Conservation (phyloP, 2,888 invertebrate species). For the Sesamia inferens region DNA sequence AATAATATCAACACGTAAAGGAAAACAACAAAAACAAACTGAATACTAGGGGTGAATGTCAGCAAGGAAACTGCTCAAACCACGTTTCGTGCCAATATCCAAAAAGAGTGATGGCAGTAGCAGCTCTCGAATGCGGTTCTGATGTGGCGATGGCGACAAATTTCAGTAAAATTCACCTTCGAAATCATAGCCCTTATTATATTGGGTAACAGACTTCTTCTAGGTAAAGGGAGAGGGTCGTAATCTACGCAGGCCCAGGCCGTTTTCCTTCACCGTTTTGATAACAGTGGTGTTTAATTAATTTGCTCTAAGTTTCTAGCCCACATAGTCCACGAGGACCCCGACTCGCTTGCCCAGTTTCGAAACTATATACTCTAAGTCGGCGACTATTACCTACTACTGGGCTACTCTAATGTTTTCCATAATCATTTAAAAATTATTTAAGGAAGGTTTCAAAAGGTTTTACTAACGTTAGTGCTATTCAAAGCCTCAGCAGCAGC, state of each 20-base stretch:
- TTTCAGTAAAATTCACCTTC: background rate
- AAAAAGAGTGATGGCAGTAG: background rate
- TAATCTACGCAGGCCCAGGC: background rate
- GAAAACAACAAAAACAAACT: background rate
- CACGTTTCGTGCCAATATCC: background rate
- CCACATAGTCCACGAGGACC: too few relatives aligned
- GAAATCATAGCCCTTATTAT: background rate
- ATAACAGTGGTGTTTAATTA: background rate
- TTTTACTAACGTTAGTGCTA: conserved; percentile 68
- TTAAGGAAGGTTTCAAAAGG: background rate
- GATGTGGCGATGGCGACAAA: background rate
- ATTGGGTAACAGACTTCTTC: background rate
- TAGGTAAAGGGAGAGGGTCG: background rate
- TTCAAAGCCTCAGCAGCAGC: conserved; percentile 33
- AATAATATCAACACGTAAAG: background rate
- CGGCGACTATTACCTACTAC: background rate
- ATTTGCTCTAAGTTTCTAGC: too few relatives aligned
- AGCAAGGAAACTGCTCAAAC: background rate
- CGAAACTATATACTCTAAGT: background rate
- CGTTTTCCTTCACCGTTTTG: background rate
- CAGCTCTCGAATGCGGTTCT: background rate
- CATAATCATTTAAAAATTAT: background rate
- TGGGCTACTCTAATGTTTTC: too few relatives aligned
- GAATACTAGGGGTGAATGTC: background rate
- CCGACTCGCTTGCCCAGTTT: too few relatives aligned